phyloP scores from a whole-genome alignment of 2,797 vertebrate species.

The Pangasius mekongensis region DNA sequence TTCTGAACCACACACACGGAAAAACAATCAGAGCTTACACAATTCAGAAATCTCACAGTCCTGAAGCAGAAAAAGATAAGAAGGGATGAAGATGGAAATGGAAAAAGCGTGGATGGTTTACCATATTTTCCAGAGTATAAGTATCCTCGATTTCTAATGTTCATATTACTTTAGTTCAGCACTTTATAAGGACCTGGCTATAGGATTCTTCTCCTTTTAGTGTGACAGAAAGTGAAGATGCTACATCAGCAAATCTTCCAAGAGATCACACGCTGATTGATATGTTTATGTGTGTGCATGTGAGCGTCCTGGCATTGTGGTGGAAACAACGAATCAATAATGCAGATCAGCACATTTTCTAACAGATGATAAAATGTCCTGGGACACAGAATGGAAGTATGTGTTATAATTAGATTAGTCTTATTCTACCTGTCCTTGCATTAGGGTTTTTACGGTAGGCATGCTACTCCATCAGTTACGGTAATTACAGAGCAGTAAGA shows the following conservation, averaged over 20 bases:
- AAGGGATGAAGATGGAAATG: background rate
- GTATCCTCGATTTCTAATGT: background rate
- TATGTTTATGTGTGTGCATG: background rate
- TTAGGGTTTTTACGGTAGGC: background rate
- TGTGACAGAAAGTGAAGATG: too few species aligned
- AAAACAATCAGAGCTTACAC: background rate
- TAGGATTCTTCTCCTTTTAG: background rate
- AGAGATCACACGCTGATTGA: background rate
- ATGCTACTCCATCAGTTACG: background rate
- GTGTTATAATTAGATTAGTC: background rate
- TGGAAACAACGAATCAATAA: background rate
- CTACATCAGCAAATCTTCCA: too few species aligned
- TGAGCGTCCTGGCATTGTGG: background rate
- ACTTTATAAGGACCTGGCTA: background rate
- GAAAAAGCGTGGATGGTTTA: background rate
- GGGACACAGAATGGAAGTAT: background rate
- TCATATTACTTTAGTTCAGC: background rate
- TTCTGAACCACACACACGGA: constrained; percentile 8
- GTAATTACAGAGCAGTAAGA: background rate
- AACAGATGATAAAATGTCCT: background rate
- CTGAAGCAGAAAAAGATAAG: background rate
- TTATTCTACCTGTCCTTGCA: background rate
- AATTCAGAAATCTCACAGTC: background rate
- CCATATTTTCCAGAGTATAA: background rate
- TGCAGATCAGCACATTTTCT: background rate